Evolutionary conservation across 2,113 vertebrate species (phyloP).

Genomic region (Corythaeola cristata): DNA sequence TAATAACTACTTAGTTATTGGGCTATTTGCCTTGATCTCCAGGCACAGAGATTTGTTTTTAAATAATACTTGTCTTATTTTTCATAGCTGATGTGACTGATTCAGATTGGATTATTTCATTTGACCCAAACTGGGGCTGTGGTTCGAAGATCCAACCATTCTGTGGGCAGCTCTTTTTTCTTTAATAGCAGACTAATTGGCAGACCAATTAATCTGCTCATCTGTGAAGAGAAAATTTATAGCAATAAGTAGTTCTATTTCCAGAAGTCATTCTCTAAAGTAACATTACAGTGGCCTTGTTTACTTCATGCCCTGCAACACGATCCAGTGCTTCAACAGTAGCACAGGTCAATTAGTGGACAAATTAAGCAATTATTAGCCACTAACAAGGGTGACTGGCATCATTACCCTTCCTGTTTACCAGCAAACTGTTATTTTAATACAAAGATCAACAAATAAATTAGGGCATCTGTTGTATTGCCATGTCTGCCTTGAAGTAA

Average conservation of each 20-base stretch:
- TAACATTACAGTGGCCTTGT: conserved; percentile 75
- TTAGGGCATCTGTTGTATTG: conserved; percentile 79
- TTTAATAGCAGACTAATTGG: conserved; percentile 81
- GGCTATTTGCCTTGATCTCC: neutral
- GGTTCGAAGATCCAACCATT: conserved; percentile 47
- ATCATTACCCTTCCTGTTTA: conserved; percentile 87
- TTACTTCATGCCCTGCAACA: conserved; percentile 74
- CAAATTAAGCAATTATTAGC: conserved; percentile 89
- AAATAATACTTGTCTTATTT: conserved; percentile 30
- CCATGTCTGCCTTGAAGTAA: conserved; percentile 66
- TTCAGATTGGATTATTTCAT: conserved; percentile 55
- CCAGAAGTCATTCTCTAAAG: conserved; percentile 79
- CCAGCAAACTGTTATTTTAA: conserved; percentile 81
- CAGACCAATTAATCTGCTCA: conserved; percentile 84
- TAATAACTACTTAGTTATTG: neutral
- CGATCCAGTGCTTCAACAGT: conserved; percentile 73
- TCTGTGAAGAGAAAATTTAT: conserved; percentile 83
- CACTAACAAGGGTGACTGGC: conserved; percentile 85
- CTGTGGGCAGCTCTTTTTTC: conserved; percentile 62
- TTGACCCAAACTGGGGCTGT: conserved; percentile 51
- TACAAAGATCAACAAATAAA: conserved; percentile 83
- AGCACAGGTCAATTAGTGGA: conserved; percentile 87
- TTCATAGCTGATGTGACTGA: conserved; percentile 31
- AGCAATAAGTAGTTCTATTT: conserved; percentile 77
- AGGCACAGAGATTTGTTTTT: neutral